These are phyloP conservation scores for Leontopithecus rosalia DNA, from an alignment of 2,797 vertebrate genomes.

Conservation along the genomic window DNA sequence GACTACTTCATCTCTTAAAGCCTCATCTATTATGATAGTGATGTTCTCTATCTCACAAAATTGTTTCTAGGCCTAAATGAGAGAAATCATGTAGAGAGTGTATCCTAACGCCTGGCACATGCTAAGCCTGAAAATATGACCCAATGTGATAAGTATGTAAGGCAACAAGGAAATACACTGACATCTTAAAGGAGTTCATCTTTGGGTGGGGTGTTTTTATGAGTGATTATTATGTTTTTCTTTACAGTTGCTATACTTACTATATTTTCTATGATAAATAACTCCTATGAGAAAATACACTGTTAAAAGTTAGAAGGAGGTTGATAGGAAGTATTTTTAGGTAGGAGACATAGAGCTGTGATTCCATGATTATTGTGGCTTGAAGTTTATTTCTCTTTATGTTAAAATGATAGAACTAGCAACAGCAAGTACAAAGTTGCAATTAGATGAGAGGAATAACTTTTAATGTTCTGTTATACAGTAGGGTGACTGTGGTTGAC, in stretches of 20 bases:
- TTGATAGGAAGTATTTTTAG: background rate
- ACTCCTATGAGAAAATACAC: background rate
- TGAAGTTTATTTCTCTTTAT: background rate
- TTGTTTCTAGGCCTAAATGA: background rate
- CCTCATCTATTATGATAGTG: background rate
- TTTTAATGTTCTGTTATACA: background rate
- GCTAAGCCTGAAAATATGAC: conserved; percentile 1
- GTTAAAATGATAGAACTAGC: background rate
- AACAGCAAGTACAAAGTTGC: background rate
- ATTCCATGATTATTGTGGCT: background rate
- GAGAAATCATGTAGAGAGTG: background rate
- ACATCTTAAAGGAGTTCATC: background rate
- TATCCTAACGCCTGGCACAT: background rate
- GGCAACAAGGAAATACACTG: conserved; percentile 3
- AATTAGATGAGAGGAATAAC: background rate
- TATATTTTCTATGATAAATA: background rate
- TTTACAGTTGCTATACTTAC: background rate
- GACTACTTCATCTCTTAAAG: background rate
- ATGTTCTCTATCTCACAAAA: background rate
- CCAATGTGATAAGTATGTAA: background rate
- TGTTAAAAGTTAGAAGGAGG: background rate
- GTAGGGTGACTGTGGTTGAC: background rate
- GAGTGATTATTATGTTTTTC: conserved; percentile 5
- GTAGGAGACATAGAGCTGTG: background rate
- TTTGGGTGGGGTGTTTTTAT: background rate